These are phyloP conservation scores for Panurus biarmicus DNA, from an alignment of 2,113 vertebrate genomes.

Conservation along the genomic window DNA sequence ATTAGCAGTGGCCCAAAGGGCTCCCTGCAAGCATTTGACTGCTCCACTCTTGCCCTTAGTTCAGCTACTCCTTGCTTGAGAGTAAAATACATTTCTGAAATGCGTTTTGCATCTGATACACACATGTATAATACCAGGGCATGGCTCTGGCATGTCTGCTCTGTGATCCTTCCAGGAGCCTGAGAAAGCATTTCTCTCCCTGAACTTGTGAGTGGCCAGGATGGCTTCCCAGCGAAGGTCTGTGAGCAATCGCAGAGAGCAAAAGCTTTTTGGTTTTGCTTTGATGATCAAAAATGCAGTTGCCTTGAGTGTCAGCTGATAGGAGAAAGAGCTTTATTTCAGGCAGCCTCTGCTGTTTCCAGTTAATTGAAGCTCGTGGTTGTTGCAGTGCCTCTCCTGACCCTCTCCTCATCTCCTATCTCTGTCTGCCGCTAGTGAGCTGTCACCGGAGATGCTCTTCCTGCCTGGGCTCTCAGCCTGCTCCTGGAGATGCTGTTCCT, in stretches of 20 bases:
- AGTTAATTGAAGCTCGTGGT: neutral
- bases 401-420: neutral
- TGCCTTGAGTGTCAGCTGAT: slow-evolving; percentile 15
- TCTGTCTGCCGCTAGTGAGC: neutral
- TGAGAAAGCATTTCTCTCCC: neutral
- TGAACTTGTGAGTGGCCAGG: neutral
- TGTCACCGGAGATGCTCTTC: neutral
- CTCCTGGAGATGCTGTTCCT: slow-evolving; percentile 25
- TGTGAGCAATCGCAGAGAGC: neutral
- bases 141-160: neutral
- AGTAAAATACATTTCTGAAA: neutral
- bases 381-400: neutral
- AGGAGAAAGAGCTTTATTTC: slow-evolving; percentile 5
- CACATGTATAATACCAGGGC: neutral
- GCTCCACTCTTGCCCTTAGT: neutral
- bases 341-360: neutral
- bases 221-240: neutral
- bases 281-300: slow-evolving; percentile 25
- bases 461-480: slow-evolving; percentile 34
- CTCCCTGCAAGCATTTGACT: neutral
- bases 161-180: neutral
- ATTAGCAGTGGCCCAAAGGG: neutral
- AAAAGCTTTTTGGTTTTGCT: neutral
- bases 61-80: neutral
- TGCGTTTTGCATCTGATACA: neutral